Evolutionary conservation across 92 coral and sea anemone species (phyloP), one percentile per base, ranked within the genome.

Genomic region (Porites lobata): DNA sequence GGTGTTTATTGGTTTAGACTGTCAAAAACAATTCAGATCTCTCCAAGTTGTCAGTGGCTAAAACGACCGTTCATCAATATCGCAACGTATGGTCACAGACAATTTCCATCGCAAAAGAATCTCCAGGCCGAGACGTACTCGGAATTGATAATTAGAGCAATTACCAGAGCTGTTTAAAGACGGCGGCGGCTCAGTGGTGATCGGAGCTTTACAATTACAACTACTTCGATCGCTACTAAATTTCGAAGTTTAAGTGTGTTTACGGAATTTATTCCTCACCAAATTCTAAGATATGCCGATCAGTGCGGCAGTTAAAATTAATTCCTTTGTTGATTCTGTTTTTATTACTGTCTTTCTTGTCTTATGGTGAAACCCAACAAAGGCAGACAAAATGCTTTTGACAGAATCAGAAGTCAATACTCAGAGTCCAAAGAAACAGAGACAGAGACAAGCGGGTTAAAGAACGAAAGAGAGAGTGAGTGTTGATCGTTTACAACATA

Each of bases 1-100:
- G 85, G 96, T 93, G 92, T 91, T 94, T 95, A 95, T 95, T 95
- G 90, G 96, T 84, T 93, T 88, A 92, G 93, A 83, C 62, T 88
- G 94, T 80, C 82, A 70, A 79, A 81, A 81, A 93, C 96, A 88
- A 95, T 90, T 91, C 93, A 86, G 75, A 82, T 85, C 90, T 77
- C 93, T 90, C 80, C 87, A 64, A 21, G 73, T 52, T 90, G 91
- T 89, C 95, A 89, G 83, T 85, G 74, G 65, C 85, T 69, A 79
- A 59, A 87, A 83, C 88, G 77, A 64, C 73, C 88, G 58, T 81
- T 89, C 75, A 78, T 77, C 89, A 67, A 76, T 65, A 69, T 76
- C 83, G 77, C 70, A 75, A 69, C 89, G 52, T 76, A 66, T 85
- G 75, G 81, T 32, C 74, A 56, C 84, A 85, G 76, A 76, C 89